Base-by-base conservation (phyloP, 2,797 vertebrate species). In the Spheniscus humboldti region DNA sequence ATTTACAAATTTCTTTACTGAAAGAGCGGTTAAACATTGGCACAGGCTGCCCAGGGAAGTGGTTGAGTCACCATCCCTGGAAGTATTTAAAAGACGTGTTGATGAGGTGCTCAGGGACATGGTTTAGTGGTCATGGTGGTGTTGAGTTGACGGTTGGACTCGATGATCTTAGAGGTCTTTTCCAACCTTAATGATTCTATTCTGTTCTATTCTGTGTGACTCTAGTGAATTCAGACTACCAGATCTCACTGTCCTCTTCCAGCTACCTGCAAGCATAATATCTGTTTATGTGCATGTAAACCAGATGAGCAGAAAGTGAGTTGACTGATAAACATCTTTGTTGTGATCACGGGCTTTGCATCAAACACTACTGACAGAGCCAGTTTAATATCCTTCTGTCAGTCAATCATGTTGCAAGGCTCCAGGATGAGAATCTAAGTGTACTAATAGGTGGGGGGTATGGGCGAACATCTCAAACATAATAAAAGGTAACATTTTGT, bases 391-490 rank as follows among this genome's bases (percentile, higher is more conserved):
- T 24, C 16, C 39, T 31, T 66, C 62, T 53, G 50, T 48, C n/a
- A 50, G 35, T 59, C 66, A 45, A 28, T 27, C 22, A 48, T 17
- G 19, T 60, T 73, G 17, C 23, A 76, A 59, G 18, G 8, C 7
- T 18, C 11, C 35, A n/a, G 20, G 25, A 55, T 68, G 24, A 72
- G 16, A 88, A 82, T 41, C 23, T 48, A 2, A 23, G 10, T 7
- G 6, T n/a, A 55, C 18, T n/a, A 52, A 48, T 7, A 39, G 20
- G 10, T 3, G 2, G 6, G 9, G 7, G 8, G 4, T 12, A 2
- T 2, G 15, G 11, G 1, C 7, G 13, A 4, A 14, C 41, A 86
- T 47, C 12, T 9, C 17, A 82, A 78, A 15, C 12, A 47, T 12
- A 47, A 37, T 37, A 50, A 88, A 89, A 55, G 4, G 4, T 57